Base-by-base conservation (phyloP, 2,797 vertebrate genomes). In the Myripristis jacobus region DNA sequence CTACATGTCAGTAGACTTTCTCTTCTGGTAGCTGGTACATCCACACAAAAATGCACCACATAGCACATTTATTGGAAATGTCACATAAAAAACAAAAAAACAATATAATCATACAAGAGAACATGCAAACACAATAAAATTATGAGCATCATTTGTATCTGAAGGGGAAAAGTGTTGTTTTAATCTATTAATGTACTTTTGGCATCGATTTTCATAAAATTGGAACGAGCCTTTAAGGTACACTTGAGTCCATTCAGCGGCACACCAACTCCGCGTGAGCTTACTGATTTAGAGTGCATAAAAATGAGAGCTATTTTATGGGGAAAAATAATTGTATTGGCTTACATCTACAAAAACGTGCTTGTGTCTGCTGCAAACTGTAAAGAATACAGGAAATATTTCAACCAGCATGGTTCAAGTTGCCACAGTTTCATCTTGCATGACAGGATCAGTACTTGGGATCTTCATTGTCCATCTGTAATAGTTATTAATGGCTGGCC, bases 381-480 rank as follows among this genome's bases (percentile, higher is more conserved):
- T 36, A 4, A 51, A 52, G 18, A 73, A 44, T 11, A 19, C 25
- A 50, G 15, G 41, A 76, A 25, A 43, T 2, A 7, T 47, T 56
- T 73, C 22, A 60, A 6, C 3, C 5, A 41, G 21, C 70, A 44
- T 36, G 19, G 27, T 24, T 50, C 15, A 22, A 22, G 18, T 73
- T 3, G 34, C 21, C 38, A 29, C 53, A 53, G 44, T 77, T 66
- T 77, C 16, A 47, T 66, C 25, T 75, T 64, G 59, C 29, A 53
- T 55, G 25, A 62, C 72, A 75, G 24, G 38, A 16, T 38, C 51
- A 43, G n/a, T 48, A 73, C 67, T 75, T 70, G 44, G 22, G 52
- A 38, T 85, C 41, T 61, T 79, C 61, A 55, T 29, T 27, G 66
- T 66, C 77, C 82, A 84, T 82, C 86, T 93, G 87, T 53, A 62